A percentile compares a stretch with the other conserved stretches of the same genome.
Conservation (phyloP, 53 echinoderm and acorn worm species). For the Crossaster papposus region DNA sequence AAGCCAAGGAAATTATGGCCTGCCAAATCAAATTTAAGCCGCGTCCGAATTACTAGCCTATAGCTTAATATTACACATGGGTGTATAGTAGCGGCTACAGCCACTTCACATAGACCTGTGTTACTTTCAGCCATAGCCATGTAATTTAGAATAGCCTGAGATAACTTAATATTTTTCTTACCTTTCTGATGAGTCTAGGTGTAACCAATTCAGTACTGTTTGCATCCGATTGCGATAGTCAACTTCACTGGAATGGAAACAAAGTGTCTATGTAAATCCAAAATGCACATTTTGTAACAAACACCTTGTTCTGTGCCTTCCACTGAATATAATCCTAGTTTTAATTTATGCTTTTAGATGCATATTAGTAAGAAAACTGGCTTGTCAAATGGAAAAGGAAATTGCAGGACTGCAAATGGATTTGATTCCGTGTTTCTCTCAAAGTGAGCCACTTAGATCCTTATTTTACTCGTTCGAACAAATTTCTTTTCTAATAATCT, state of each 20-base stretch:
- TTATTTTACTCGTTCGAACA: no score
- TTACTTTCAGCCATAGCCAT: no score
- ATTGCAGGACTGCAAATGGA: not conserved
- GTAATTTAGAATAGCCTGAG: not conserved
- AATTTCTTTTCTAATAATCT: no score
- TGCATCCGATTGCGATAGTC: conserved; percentile 20
- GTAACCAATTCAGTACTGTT: conserved; percentile 53
- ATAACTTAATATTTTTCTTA: not conserved
- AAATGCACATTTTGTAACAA: not conserved
- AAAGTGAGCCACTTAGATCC: not conserved
- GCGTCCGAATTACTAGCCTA: no score
- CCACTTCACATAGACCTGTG: no score
- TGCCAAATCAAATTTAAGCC: no score
- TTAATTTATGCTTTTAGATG: not conserved
- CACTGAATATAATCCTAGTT: not conserved
- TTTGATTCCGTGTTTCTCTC: not conserved
- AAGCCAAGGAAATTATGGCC: no score
- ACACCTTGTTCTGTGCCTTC: no score
- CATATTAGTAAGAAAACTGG: not conserved
- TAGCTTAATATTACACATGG: no score
- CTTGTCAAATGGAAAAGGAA: not conserved
- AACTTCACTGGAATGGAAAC: conserved; percentile 25
- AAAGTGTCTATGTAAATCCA: not conserved
- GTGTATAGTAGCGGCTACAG: no score
- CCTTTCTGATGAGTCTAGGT: conserved; percentile 27